These are phyloP conservation scores for Galendromus occidentalis DNA, from an alignment of 1,140 invertebrate genomes.

Conservation along the genomic window DNA sequence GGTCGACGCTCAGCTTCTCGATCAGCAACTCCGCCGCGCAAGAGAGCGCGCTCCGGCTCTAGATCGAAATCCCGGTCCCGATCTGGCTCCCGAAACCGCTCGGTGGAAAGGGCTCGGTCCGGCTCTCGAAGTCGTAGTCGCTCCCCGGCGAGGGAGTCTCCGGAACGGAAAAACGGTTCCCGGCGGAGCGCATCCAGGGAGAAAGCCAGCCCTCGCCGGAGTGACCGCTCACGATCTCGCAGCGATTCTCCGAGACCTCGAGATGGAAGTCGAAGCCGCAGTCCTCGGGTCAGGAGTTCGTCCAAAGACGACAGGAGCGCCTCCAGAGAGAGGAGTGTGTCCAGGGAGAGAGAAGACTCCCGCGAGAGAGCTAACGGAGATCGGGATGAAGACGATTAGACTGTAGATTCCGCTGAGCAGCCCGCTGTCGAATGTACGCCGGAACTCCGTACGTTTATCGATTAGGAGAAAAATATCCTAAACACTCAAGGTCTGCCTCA, in stretches of 20 bases:
- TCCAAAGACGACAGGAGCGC: slow-evolving; percentile 16
- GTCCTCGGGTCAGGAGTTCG: slow-evolving; percentile 12
- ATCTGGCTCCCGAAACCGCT: slow-evolving; percentile 24
- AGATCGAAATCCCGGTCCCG: slow-evolving; percentile 26
- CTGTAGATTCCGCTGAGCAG: too few relatives aligned
- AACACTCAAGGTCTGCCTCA: too few relatives aligned
- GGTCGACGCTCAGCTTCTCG: neutral
- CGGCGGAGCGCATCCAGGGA: too few relatives aligned
- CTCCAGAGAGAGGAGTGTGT: slow-evolving; percentile 26
- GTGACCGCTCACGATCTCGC: slow-evolving; percentile 26
- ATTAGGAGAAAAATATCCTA: too few relatives aligned
- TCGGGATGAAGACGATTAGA: too few relatives aligned
- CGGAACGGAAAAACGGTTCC: neutral
- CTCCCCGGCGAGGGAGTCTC: slow-evolving; percentile 26
- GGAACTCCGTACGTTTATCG: too few relatives aligned
- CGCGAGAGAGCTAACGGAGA: neutral
- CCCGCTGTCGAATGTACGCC: too few relatives aligned
- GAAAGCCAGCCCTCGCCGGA: neutral
- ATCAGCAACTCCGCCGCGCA: neutral
- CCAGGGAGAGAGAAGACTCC: slow-evolving; percentile 12
- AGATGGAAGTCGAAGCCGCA: neutral
- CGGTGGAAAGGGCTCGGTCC: slow-evolving; percentile 19
- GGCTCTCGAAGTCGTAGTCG: slow-evolving; percentile 26
- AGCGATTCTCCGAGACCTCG: slow-evolving; percentile 17
- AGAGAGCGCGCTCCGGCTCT: slow-evolving; percentile 24